Base-by-base conservation (phyloP, 2,888 invertebrate species). In the Meliscaeva auricollis region DNA sequence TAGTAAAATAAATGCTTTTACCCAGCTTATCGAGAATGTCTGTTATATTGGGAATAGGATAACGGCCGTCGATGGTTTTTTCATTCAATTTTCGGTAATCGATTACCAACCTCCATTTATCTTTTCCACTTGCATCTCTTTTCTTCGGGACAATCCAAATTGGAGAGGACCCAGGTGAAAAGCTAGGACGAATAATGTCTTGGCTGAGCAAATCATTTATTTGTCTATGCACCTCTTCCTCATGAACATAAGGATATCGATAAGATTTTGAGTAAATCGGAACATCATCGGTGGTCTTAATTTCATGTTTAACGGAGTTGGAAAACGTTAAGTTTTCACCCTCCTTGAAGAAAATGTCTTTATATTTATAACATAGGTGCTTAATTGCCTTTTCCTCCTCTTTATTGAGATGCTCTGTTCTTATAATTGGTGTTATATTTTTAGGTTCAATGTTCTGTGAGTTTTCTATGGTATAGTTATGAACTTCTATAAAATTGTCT, bases 11-110 rank as follows among this genome's bases (percentile, higher is more conserved):
- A 88, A 87, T 72, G 5, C 89, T 87, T 74, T 89, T 88, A 48
- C 90, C 90, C 76, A 91, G 74, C 87, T 90, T 89, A 79, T 90
- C 90, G 32, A 66, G 15, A 13, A 66, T 66, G 9, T 48, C 64
- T 32, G 64, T 64, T 48, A 48, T 56, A 35, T 56, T 56, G 56
- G 35, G 35, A 6, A 56, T 56, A 58, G 58, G 58, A 58, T 58
- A 38, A 48, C 66, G 66, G 32, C 35, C 46, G 6, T 32, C 64
- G 26, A 79, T 89, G 38, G 44, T 50, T 26, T 73, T 73, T 32
- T 73, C 73, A 11, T 73, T 74, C 8, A 73, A 13, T 30, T 62
- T 62, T 6, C 73, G n/a, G n/a, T n/a, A n/a, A n/a, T n/a, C n/a
- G 62, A 54, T 52, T 44, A 74, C 64, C 44, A 74, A 41, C 9